Conservation (phyloP, 2,888 invertebrate species). For the Lathronympha strigana region DNA sequence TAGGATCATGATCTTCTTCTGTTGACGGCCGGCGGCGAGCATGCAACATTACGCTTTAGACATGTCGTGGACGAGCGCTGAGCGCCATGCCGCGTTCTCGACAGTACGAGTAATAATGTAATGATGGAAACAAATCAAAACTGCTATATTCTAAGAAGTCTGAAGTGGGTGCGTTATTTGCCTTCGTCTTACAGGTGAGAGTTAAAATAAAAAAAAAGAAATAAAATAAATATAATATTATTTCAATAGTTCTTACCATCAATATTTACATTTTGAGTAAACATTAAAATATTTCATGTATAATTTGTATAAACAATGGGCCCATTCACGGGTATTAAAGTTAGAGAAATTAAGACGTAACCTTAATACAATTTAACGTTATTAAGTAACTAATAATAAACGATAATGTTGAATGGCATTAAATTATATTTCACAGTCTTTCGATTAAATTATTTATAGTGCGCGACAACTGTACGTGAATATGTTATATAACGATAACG, state of each 20-base stretch:
- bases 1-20: slow-evolving; percentile 97
- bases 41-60: slow-evolving; percentile 81
- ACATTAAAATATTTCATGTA: slow-evolving; percentile 58
- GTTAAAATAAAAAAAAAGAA: slow-evolving; percentile 64
- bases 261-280: slow-evolving; percentile 80
- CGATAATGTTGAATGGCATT: slow-evolving; percentile 71
- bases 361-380: slow-evolving; percentile 55
- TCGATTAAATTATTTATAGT: slow-evolving; percentile 67
- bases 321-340: slow-evolving; percentile 48
- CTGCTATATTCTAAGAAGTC: slow-evolving; percentile 39
- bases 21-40: slow-evolving; percentile 75
- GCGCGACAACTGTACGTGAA: slow-evolving; percentile 50
- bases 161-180: slow-evolving; percentile 76
- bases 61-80: slow-evolving; percentile 50
- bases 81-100: slow-evolving; percentile 48
- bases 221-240: slow-evolving; percentile 79
- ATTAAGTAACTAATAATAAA: slow-evolving; percentile 57
- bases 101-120: slow-evolving; percentile 26
- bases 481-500: slow-evolving; percentile 18
- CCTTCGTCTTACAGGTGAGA: slow-evolving; percentile 54
- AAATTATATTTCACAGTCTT: slow-evolving; percentile 77
- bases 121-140: slow-evolving; percentile 39
- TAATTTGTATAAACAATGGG: slow-evolving; percentile 53
- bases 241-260: slow-evolving; percentile 67
- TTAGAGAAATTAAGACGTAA: slow-evolving; percentile 56